Base-by-base conservation (phyloP, 2,797 vertebrate genomes). In the Hoplostethus mediterraneus region DNA sequence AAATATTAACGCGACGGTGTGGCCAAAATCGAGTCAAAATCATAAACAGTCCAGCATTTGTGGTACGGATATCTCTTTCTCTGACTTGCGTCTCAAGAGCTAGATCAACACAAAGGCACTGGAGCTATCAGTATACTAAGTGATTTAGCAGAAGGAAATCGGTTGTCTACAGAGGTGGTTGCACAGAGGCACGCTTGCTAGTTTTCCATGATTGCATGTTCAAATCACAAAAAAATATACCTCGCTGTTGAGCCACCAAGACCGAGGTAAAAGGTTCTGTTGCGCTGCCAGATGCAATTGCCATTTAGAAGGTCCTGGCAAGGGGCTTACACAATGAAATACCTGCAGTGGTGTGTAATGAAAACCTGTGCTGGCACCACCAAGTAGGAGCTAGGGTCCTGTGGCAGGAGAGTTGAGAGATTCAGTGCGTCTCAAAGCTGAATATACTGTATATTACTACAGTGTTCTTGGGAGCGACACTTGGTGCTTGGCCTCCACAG, bases 171-270 rank as follows among this genome's bases (percentile, higher is more conserved):
- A 86, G 84, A 83, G 85, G 81, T 87, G 79, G 86, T 92, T 85
- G 84, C 81, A 75, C 86, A 90, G 87, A 90, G 85, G 84, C 89
- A 93, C 86, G 88, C 83, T 85, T 49, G 25, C 85, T 88, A 85
- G 87, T 84, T 91, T 94, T 93, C 90, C 90, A 92, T 87, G 89
- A 92, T 92, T 91, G 82, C 84, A 89, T 88, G 87, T 91, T 92
- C 86, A 88, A 83, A 90, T 91, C 89, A 84, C 89, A 91, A 81
- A 87, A 42, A 92, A 91, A 92, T 84, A 87, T 80, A 64, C 76
- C 71, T 79, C 71, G 79, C 70, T 58, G 79, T 68, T 67, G 70
- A 85, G 85, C 67, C 67, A 66, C 85, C 57, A 80, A 87, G 72
- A 63, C 81, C 2, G 21, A 80, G 83, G 76, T 86, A 79, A 80